Percentiles rank a stretch among this genome's conserved stretches.
Conservation (phyloP, 2,113 vertebrate species). For the Otus sunia region DNA sequence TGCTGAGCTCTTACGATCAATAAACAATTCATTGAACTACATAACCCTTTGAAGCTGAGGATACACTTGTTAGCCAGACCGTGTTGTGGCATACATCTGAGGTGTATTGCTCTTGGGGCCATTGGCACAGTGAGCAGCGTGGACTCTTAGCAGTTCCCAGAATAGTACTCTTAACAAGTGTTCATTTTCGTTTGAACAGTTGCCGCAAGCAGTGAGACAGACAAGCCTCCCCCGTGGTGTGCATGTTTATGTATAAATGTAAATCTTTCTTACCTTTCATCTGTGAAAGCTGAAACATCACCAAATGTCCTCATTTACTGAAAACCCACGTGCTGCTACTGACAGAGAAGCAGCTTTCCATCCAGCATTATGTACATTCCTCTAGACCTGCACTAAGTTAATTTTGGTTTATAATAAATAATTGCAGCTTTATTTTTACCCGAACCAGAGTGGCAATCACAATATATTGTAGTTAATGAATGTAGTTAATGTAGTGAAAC, state of each 20-base stretch:
- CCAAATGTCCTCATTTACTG: not conserved
- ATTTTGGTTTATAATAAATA: not conserved
- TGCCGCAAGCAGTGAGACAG: not conserved
- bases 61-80: not conserved
- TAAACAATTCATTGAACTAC: not conserved
- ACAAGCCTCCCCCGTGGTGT: not conserved
- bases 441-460: not conserved
- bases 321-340: not conserved
- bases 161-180: not conserved
- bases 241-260: slow-evolving; percentile 34
- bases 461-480: not conserved
- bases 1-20: not conserved
- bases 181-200: not conserved
- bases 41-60: not conserved
- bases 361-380: not conserved
- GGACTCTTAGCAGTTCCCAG: not conserved
- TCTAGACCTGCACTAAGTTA: not conserved
- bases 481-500: not conserved
- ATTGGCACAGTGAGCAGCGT: not conserved
- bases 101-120: not conserved
- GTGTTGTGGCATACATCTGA: not conserved
- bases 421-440: not conserved
- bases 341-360: not conserved
- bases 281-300: slow-evolving; percentile 35
- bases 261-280: slow-evolving; percentile 45